These are phyloP conservation scores for Rhizomys pruinosus DNA, from an alignment of 2,113 vertebrate genomes.

Conservation along the genomic window DNA sequence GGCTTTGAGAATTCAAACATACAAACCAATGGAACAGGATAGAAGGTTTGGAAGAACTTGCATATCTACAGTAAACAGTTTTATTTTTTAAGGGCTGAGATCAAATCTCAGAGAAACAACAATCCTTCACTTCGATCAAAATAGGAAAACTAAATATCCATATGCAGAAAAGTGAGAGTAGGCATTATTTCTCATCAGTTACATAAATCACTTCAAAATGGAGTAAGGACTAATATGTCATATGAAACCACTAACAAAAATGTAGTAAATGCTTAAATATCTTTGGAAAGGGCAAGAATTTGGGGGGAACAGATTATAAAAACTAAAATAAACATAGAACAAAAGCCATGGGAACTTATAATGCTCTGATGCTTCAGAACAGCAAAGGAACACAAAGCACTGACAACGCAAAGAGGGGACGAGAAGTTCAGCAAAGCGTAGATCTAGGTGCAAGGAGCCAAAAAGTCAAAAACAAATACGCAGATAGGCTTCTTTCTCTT, in stretches of 20 bases:
- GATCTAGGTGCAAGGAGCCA: neutral
- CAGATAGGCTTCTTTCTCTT: too few relatives aligned
- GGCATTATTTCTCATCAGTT: too few relatives aligned
- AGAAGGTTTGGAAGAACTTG: neutral
- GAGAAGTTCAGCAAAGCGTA: too few relatives aligned
- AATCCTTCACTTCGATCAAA: neutral
- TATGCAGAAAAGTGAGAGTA: neutral
- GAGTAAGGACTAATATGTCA: neutral
- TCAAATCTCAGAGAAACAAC: neutral
- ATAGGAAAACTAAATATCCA: neutral
- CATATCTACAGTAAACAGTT: neutral
- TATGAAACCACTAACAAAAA: neutral
- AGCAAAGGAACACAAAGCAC: neutral
- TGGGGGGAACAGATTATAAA: rapidly evolving
- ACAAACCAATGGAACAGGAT: neutral
- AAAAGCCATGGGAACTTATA: neutral
- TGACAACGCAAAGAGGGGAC: too few relatives aligned
- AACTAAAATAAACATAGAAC: neutral
- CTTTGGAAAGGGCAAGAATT: neutral
- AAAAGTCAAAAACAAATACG: neutral
- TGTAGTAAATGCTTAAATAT: neutral
- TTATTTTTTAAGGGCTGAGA: neutral
- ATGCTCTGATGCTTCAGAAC: neutral
- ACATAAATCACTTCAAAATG: too few relatives aligned
- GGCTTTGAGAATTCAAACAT: too few relatives aligned